Base-by-base conservation (phyloP, 2,797 vertebrate species). In the Ciconia nigra region DNA sequence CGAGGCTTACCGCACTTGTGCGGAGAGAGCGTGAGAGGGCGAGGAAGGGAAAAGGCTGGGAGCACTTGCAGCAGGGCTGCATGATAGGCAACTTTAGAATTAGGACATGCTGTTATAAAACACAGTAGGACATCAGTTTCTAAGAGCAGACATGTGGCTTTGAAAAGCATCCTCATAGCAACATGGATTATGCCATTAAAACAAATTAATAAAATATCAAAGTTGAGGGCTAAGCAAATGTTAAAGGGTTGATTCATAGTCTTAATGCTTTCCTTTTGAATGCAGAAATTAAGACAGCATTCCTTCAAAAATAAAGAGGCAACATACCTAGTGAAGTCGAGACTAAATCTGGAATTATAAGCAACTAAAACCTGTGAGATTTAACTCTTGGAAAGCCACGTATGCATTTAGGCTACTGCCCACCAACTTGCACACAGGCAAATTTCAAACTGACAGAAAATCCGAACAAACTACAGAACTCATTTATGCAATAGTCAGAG, bases 121-220 rank as follows among this genome's bases (percentile, higher is more conserved):
- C 73, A 18, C 85, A 58, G 92, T 24, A 78, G 90, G 93, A 67
- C 86, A 90, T 8, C 52, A 15, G 16, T 13, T 88, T 65, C 90
- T 58, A 15, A 81, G 80, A 89, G 70, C 93, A 77, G 81, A 44
- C 74, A 52, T 3, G 66, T 37, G 78, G 70, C 92, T 86, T 73
- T 62, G 88, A 79, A 84, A 92, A 91, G 71, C 78, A 65, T 89
- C 66, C 89, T 94, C 92, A 87, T 67, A 89, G 96, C 94, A 96
- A 89, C 92, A 4, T 1, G 67, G 70, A n/a, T 46, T 57, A 39
- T 67, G 87, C 63, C 76, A 94, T 88, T 91, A 58, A 33, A 87
- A 70, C 37, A 42, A 71, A 92, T 95, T 54, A 96, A 91, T 92
- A 91, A 95, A 94, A 92, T 91, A 94, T 83, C 89, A 71, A 91